Conservation (phyloP, 2,888 invertebrate genomes). For the Orchestes rusci region DNA sequence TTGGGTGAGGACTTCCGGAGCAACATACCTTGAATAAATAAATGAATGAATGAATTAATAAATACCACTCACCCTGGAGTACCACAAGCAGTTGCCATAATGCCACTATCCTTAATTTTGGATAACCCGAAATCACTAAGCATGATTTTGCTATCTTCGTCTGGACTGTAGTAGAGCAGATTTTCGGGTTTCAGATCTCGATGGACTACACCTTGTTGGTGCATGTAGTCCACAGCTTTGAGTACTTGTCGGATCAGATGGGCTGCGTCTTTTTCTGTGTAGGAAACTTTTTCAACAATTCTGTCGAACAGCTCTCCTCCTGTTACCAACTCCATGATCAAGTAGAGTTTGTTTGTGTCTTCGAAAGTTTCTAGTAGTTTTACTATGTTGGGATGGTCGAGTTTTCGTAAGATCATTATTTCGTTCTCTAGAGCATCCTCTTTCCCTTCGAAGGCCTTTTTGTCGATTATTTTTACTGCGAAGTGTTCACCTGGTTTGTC, state of each 20-base stretch:
- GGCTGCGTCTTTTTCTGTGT: constrained; percentile 98
- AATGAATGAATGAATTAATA: too few relatives aligned
- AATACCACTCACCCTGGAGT: constrained; percentile 99
- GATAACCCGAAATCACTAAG: constrained; percentile 99
- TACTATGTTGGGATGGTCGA: constrained; percentile 97
- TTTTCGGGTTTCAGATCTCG: constrained; percentile 97
- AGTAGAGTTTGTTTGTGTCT: constrained; percentile 94
- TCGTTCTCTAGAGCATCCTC: constrained; percentile 99
- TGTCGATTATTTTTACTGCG: constrained; percentile 98
- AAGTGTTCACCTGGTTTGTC: constrained; percentile 81
- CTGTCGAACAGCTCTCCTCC: constrained; percentile 98
- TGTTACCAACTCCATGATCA: constrained; percentile 96
- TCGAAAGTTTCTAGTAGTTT: constrained; percentile 96
- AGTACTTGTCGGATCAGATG: constrained; percentile 92
- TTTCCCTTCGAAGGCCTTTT: constrained; percentile 96
- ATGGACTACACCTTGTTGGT: constrained; percentile 96
- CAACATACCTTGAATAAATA: too few relatives aligned
- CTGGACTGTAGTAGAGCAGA: constrained; percentile 91
- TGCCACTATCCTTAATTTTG: constrained; percentile 97
- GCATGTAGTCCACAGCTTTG: constrained; percentile 98
- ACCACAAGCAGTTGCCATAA: constrained; percentile 99
- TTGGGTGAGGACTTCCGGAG: constrained; percentile 73
- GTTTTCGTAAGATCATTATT: constrained; percentile 90
- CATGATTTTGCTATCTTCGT: constrained; percentile 99
- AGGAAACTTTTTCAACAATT: constrained; percentile 97